Evolutionary conservation across 2,113 vertebrate genomes (phyloP).

Genomic region (Otolemur garnettii): DNA sequence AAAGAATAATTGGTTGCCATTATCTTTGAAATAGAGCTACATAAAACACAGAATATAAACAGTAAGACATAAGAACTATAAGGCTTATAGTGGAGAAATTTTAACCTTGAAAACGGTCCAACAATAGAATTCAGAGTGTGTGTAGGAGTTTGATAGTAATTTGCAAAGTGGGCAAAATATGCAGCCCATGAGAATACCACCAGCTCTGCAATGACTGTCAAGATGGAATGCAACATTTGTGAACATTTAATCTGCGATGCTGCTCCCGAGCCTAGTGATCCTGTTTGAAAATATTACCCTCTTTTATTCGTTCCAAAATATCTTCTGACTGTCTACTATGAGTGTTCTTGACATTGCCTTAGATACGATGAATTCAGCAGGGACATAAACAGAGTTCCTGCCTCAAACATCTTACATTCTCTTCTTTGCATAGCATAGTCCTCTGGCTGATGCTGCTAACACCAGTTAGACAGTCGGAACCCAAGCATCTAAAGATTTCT

Average conservation of each 20-base stretch:
- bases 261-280: background rate
- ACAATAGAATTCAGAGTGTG: constrained; percentile 58
- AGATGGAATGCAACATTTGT: background rate
- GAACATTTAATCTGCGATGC: background rate
- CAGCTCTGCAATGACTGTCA: background rate
- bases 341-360: constrained; percentile 39
- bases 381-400: background rate
- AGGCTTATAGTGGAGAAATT: constrained; percentile 35
- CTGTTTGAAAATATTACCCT: constrained; percentile 28
- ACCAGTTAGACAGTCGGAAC: background rate
- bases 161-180: constrained; percentile 58
- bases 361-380: background rate
- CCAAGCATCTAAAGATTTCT: background rate
- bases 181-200: background rate
- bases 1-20: constrained; percentile 31
- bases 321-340: background rate
- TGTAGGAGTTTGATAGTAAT: constrained; percentile 72
- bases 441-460: background rate
- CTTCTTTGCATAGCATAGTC: background rate
- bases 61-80: constrained; percentile 56
- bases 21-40: constrained; percentile 62
- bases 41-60: constrained; percentile 63
- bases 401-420: background rate
- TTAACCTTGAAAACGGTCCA: constrained; percentile 76
- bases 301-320: background rate